phyloP scores from a whole-genome alignment of 2,113 vertebrate genomes.

The Rhea pennata region DNA sequence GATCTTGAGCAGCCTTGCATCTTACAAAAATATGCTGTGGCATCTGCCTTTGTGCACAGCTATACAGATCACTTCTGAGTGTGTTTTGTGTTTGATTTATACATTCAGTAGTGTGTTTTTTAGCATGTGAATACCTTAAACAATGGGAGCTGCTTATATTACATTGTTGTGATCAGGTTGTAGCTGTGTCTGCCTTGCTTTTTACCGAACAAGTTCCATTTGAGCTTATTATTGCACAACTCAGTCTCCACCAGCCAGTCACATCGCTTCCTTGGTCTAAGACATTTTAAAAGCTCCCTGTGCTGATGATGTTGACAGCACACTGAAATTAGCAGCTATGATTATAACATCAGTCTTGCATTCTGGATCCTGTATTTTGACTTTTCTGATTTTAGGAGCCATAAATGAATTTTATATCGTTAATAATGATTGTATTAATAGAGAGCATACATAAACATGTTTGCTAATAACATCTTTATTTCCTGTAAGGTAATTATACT shows the following conservation, averaged over 20 bases:
- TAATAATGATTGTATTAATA: constrained; percentile 6
- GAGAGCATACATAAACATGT: background rate
- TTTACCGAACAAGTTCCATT: constrained; percentile 43
- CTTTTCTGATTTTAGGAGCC: background rate
- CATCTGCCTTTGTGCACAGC: constrained; percentile 68
- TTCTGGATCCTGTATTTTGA: background rate
- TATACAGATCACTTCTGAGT: constrained; percentile 45
- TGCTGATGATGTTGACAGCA: constrained; percentile 1
- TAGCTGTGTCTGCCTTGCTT: background rate
- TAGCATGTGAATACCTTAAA: background rate
- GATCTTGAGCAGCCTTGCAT: constrained; percentile 75
- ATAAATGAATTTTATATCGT: background rate
- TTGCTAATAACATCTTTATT: constrained; percentile 16
- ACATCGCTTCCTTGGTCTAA: constrained; percentile 4
- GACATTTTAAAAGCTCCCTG: constrained; percentile 3
- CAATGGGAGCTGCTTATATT: background rate
- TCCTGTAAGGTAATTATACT: background rate
- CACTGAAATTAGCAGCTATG: background rate
- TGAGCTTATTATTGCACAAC: constrained; percentile 46
- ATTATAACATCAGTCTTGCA: background rate
- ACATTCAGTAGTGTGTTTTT: background rate
- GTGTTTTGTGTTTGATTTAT: constrained; percentile 10
- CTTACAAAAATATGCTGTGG: constrained; percentile 70
- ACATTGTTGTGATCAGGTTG: background rate
- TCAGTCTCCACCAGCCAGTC: constrained; percentile 34